A percentile compares a stretch with the other conserved stretches of the same genome.
These are phyloP conservation scores for Aphyosemion australe DNA, from an alignment of 2,113 vertebrate genomes.

Conservation along the genomic window DNA sequence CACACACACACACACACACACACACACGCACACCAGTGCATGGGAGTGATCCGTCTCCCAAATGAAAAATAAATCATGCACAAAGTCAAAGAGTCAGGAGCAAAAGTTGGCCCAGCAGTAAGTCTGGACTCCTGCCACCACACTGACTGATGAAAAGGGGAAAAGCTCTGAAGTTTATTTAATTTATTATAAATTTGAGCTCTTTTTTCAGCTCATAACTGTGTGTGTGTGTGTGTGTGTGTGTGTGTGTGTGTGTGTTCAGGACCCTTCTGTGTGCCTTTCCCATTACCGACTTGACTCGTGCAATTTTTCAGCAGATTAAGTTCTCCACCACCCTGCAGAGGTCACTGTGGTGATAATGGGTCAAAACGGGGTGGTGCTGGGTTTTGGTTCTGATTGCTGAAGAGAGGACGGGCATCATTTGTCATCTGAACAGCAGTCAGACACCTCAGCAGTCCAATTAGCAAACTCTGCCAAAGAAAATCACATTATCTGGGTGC, in stretches of 20 bases:
- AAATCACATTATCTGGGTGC: background rate
- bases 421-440: slow-evolving; percentile 4
- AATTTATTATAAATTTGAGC: background rate
- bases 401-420: background rate
- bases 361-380: background rate
- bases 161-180: background rate
- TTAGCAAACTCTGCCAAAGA: slow-evolving; percentile 3
- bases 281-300: slow-evolving; percentile 1
- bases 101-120: no score
- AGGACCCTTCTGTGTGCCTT: background rate
- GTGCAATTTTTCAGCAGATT: slow-evolving; percentile 1
- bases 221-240: background rate
- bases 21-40: slow-evolving; percentile 6
- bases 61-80: slow-evolving; percentile 8
- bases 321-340: background rate
- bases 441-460: background rate
- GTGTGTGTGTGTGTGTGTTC: background rate
- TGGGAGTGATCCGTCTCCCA: slow-evolving; percentile 9
- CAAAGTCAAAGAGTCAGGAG: background rate
- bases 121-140: background rate
- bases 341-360: background rate
- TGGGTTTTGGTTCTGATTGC: slow-evolving; percentile 7
- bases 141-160: background rate
- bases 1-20: slow-evolving; percentile 15
- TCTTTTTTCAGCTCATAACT: background rate